phyloP scores from a whole-genome alignment of 2,797 vertebrate genomes.

The Myotis planiceps region DNA sequence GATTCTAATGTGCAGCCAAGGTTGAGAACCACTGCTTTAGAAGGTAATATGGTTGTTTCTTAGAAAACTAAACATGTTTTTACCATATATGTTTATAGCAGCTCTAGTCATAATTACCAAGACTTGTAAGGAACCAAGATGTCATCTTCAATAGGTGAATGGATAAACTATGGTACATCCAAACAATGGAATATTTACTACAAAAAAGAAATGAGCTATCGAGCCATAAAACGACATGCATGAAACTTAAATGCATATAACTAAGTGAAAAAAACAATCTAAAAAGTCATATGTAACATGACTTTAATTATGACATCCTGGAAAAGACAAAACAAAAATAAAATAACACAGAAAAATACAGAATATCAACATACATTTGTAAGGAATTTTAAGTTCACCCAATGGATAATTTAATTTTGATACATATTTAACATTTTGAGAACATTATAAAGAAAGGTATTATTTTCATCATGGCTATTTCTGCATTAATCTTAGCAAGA shows the following conservation, averaged over 20 bases:
- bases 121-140: background rate
- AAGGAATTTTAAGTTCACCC: background rate
- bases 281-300: background rate
- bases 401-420: slow-evolving; percentile 38
- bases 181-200: background rate
- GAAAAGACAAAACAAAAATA: background rate
- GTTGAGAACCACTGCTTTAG: background rate
- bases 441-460: background rate
- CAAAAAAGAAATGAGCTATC: background rate
- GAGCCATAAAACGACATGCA: background rate
- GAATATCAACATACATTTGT: slow-evolving; percentile 19
- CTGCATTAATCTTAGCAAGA: slow-evolving; percentile 11
- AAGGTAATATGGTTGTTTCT: slow-evolving; percentile 13
- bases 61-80: slow-evolving; percentile 40
- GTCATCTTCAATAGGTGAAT: background rate
- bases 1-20: no score
- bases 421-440: slow-evolving; percentile 7
- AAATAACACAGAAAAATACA: slow-evolving; percentile 2
- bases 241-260: background rate
- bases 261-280: background rate
- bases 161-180: background rate
- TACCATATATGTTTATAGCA: background rate
- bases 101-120: background rate
- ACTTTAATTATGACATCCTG: background rate
- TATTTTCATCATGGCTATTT: background rate